Evolutionary conservation across 2,888 invertebrate genomes (phyloP).

Genomic region (Eutolmus rufibarbis): DNA sequence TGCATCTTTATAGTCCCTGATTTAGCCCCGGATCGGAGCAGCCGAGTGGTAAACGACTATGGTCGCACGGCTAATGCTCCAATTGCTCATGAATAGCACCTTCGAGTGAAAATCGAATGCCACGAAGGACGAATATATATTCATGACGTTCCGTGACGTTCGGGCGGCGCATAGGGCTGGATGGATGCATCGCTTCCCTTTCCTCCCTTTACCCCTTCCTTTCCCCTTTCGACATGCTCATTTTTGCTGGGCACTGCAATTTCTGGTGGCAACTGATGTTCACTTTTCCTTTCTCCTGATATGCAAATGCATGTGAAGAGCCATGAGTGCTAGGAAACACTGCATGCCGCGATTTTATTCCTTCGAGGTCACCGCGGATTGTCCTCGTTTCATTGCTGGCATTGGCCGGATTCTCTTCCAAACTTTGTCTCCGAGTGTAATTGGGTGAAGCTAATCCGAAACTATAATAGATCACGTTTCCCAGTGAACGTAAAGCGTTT

Average conservation of each 20-base stretch:
- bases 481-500: too few species aligned
- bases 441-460: not conserved
- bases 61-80: not conserved
- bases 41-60: not conserved
- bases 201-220: not conserved
- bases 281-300: not conserved
- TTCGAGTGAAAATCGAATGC: not conserved
- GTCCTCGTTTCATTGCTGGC: not conserved
- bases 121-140: not conserved
- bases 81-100: not conserved
- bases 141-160: not conserved
- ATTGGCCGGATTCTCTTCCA: not conserved
- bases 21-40: not conserved
- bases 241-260: not conserved
- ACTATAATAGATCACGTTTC: not conserved
- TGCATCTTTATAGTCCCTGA: not conserved
- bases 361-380: not conserved
- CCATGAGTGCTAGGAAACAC: not conserved
- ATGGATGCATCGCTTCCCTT: not conserved
- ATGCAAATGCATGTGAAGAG: not conserved
- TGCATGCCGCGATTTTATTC: not conserved
- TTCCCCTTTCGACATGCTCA: not conserved
- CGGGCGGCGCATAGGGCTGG: not conserved
- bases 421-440: not conserved
- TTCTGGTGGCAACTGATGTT: not conserved